Conservation (phyloP, 2,888 invertebrate genomes). For the Mamestra brassicae region DNA sequence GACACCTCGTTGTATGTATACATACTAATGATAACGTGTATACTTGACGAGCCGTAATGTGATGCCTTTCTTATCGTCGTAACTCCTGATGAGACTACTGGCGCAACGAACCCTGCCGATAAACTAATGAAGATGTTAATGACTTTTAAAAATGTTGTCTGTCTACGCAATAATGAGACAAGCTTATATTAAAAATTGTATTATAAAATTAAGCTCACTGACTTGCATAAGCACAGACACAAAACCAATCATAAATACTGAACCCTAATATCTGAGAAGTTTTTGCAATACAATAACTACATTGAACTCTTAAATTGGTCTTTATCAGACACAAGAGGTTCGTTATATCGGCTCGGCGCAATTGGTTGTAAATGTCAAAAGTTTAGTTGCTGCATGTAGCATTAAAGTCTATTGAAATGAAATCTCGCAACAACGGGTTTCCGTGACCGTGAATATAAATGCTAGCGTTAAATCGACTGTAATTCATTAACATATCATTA, state of each 20-base stretch:
- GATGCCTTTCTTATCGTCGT: conserved; percentile 66
- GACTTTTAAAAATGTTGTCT: conserved; percentile 15
- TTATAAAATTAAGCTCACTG: conserved; percentile 7
- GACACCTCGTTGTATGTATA: conserved; percentile 55
- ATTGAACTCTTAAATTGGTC: conserved; percentile 42
- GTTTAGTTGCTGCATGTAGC: conserved; percentile 51
- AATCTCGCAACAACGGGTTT: conserved; percentile 56
- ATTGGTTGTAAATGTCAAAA: conserved; percentile 60
- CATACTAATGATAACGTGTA: conserved; percentile 53
- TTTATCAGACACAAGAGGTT: conserved; percentile 51
- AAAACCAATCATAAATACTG: conserved; percentile 1
- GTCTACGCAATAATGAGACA: background rate
- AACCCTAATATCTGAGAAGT: background rate
- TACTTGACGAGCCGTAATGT: conserved; percentile 58
- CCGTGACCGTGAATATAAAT: conserved; percentile 59
- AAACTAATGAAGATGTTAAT: conserved; percentile 40
- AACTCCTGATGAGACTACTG: conserved; percentile 58
- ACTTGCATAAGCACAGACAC: conserved; percentile 4
- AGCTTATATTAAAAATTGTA: background rate
- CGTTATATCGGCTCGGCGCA: conserved; percentile 44
- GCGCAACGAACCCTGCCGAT: conserved; percentile 49
- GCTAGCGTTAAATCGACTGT: conserved; percentile 22
- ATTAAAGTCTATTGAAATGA: conserved; percentile 55
- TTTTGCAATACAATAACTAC: conserved; percentile 44
- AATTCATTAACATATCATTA: conserved; percentile 39